Evolutionary conservation across 2,797 vertebrate species (phyloP), one percentile per base, ranked within the genome.

Genomic region (Chelon auratus): DNA sequence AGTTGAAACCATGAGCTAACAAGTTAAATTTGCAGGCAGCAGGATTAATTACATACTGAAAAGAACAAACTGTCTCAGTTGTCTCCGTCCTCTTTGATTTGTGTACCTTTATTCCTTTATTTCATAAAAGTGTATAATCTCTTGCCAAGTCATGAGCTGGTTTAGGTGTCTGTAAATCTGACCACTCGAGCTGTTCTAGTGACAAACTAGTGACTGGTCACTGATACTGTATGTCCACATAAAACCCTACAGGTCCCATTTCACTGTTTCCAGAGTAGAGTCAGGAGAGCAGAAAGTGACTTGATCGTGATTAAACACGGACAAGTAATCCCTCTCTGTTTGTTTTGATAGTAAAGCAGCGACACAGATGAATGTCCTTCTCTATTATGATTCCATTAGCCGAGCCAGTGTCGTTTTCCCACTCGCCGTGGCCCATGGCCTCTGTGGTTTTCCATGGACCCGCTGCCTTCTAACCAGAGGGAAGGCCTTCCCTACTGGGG

Each of bases 331-430:
- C 60, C 72, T 17, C 43, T 68, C 62, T 71, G 69, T 77, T 87
- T 91, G 87, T 90, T 91, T 87, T 78, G 57, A 71, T 72, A 83
- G 81, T 39, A 15, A 39, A 63, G 77, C 81, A 47, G 71, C 51
- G 81, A 87, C 84, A 71, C 62, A 83, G 87, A 88, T 70, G 36
- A 74, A 87, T 88, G 78, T 87, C 62, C 72, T 1, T 82, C 77
- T 80, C 69, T 89, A 62, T 85, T 86, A 68, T 90, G 75, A 75
- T 88, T 90, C 79, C 84, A 85, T 84, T 80, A 89, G 74, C 17
- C 58, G 63, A 83, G 77, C 61, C 58, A 63, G 79, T 78, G 80
- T 83, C 60, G 22, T 80, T 80, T 92, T 89, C 83, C 73, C 77
- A 50, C 65, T 78, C 70, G 67, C 18, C 52, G 62, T 53, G 56